These are phyloP conservation scores for Drosophila arawakana DNA, from an alignment of 1,140 invertebrate genomes.

Conservation along the genomic window DNA sequence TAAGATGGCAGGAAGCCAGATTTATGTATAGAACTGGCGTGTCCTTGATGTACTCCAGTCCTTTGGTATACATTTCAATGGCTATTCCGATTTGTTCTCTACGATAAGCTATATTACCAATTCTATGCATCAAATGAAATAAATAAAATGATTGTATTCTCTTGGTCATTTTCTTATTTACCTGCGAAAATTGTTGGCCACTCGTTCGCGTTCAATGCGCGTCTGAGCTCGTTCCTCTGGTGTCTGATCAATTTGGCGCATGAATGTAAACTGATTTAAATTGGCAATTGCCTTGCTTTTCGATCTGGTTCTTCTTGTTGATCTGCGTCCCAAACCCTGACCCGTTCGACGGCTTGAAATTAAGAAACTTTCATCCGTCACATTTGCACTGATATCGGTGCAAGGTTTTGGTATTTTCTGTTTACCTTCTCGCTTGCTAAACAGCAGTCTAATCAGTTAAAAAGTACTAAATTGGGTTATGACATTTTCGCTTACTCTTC, in stretches of 20 bases:
- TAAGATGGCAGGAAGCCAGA: conserved; percentile 49
- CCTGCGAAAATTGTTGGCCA: conserved; percentile 58
- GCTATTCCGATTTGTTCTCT: conserved; percentile 23
- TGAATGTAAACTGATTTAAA: conserved; percentile 58
- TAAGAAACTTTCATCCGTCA: conserved; percentile 8
- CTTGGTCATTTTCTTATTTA: background rate
- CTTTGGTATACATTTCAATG: conserved; percentile 40
- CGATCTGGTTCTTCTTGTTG: background rate
- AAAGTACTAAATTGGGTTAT: background rate
- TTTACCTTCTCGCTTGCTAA: conserved; percentile 1
- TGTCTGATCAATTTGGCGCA: conserved; percentile 52
- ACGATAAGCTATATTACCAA: conserved; percentile 56
- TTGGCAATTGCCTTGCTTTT: background rate
- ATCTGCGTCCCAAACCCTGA: background rate
- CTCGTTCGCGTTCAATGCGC: conserved; percentile 36
- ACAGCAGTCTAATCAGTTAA: background rate
- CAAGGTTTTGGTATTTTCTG: background rate
- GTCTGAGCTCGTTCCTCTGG: conserved; percentile 6
- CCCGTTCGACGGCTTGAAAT: background rate
- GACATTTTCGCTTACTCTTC: conserved; percentile 27
- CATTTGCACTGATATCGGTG: background rate
- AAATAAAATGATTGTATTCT: background rate
- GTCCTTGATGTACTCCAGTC: conserved; percentile 45
- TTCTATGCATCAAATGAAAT: conserved; percentile 3
- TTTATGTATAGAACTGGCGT: conserved; percentile 62